Evolutionary conservation across 2,888 invertebrate species (phyloP), one percentile per base, ranked within the genome.

Genomic region (Thecophora atra): DNA sequence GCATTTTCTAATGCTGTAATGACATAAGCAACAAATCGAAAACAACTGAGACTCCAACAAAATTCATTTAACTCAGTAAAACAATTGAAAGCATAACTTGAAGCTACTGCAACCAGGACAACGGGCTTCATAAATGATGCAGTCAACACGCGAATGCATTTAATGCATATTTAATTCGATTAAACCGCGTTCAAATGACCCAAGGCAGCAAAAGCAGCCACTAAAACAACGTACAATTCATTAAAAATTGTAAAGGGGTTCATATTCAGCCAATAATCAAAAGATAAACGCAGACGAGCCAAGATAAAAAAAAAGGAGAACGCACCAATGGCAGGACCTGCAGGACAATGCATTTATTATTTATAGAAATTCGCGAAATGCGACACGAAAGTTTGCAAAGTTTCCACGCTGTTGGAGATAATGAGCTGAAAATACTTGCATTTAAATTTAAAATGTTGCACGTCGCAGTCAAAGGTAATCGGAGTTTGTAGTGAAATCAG

Each of bases 301-400:
- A 11, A 54, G 37, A 21, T 28, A 68, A 68, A 58, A 30, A 52
- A 5, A 21, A 42, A 42, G 56, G 21, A 37, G 19, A 58, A 26
- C 8, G 52, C 42, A 26, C 11, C 56, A 42, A 15, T 19, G 24
- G 24, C n/a, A 66, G 24, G 5, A 56, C 56, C 3, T 42, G 56
- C 67, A 67, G 67, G 30, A 37, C 28, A 56, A 13, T 54, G 67
- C 54, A 21, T 67, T 62, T 63, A 70, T 70, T 70, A 70, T 70
- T 70, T 70, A 70, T 70, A 63, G 70, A 70, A 70, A 63, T 30
- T 37, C 51, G 63, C 37, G 68, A 62, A 62, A 63, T 52, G 37
- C 24, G 8, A 28, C 63, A 62, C 67, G 51, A 37, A 47, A 51
- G 63, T 70, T 70, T 19, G 70, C 70, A 70, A 70, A 70, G 63